A percentile compares a stretch with the other conserved stretches of the same genome.
Evolutionary conservation across 2,113 vertebrate species (phyloP).

Genomic region (Tiliqua scincoides): DNA sequence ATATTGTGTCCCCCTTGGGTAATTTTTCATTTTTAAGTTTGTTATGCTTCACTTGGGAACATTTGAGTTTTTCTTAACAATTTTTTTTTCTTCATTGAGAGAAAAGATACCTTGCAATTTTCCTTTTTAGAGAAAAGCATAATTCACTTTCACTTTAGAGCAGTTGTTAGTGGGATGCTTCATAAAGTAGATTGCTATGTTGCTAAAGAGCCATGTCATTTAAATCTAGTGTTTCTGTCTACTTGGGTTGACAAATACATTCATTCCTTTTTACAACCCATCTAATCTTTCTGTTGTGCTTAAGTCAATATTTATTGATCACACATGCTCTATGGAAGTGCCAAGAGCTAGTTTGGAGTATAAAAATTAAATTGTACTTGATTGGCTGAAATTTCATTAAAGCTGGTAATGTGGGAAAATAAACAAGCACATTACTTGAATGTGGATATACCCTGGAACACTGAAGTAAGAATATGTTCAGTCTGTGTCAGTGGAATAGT

Average conservation of each 20-base stretch:
- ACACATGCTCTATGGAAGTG: neutral
- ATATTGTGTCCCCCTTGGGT: neutral
- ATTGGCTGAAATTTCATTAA: conserved; percentile 11
- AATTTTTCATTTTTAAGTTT: neutral
- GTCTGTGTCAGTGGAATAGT: neutral
- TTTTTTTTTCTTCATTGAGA: neutral
- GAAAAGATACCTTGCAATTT: neutral
- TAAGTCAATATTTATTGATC: conserved; percentile 48
- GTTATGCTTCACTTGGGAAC: neutral
- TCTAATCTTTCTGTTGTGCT: conserved; percentile 24
- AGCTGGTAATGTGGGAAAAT: neutral
- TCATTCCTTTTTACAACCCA: neutral
- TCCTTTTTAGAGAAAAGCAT: neutral
- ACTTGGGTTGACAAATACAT: neutral
- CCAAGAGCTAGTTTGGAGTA: neutral
- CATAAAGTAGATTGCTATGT: neutral
- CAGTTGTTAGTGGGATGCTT: neutral
- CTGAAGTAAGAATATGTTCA: neutral
- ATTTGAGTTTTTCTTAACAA: conserved; percentile 1
- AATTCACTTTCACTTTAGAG: conserved; percentile 20
- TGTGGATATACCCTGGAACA: neutral
- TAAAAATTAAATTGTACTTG: conserved; percentile 12
- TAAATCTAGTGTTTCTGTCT: neutral
- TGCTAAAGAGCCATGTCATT: neutral
- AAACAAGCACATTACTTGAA: neutral